Evolutionary conservation across 1,140 invertebrate genomes (phyloP).

Genomic region (Drosophila novamexicana): DNA sequence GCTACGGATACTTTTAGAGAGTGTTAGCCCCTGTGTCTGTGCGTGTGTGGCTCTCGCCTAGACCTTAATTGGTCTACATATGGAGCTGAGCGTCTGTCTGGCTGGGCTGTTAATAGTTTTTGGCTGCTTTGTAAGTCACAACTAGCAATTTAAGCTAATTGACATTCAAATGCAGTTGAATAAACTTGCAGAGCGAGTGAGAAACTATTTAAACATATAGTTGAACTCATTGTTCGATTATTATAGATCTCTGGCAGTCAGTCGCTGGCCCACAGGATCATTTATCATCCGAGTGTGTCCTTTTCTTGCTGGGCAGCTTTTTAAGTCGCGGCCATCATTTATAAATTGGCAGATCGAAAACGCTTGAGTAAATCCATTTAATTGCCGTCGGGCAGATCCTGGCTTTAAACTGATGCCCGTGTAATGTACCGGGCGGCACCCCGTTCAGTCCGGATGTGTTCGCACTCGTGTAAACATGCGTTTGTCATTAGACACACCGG

Average conservation of each 20-base stretch:
- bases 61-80: conserved; percentile 60
- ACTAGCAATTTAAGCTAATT: conserved; percentile 78
- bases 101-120: conserved; percentile 63
- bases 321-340: conserved; percentile 71
- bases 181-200: conserved; percentile 40
- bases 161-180: conserved; percentile 82
- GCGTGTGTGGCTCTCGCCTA: conserved; percentile 22
- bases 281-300: conserved; percentile 47
- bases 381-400: conserved; percentile 53
- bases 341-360: conserved; percentile 73
- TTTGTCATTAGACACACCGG: conserved; percentile 83
- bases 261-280: conserved; percentile 38
- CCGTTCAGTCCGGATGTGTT: conserved; percentile 66
- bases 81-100: conserved; percentile 31
- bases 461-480: conserved; percentile 83
- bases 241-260: neutral
- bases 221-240: conserved; percentile 9
- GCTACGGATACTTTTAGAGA: conserved; percentile 34
- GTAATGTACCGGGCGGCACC: conserved; percentile 58
- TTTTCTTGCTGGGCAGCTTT: conserved; percentile 22
- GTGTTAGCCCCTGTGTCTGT: conserved; percentile 13
- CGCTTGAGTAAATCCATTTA: conserved; percentile 81
- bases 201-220: conserved; percentile 8
- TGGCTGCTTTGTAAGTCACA: conserved; percentile 70
- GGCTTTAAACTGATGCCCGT: conserved; percentile 64